A percentile compares a stretch with the other conserved stretches of the same genome.
phyloP scores from a whole-genome alignment of 2,113 vertebrate species.

The Symphodus melops region DNA sequence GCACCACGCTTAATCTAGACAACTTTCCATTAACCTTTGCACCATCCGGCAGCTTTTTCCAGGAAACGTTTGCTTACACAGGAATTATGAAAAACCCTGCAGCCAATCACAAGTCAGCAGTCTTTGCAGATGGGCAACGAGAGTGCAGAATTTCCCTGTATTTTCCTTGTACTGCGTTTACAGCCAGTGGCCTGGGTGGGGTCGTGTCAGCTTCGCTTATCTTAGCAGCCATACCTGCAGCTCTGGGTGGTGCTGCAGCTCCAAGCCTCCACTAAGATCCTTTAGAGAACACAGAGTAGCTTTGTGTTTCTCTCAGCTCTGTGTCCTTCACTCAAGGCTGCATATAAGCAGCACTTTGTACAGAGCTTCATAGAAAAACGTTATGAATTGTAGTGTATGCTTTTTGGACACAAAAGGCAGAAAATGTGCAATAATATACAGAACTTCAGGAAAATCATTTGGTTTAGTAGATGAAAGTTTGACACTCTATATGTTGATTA shows the following conservation, averaged over 20 bases:
- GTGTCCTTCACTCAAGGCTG: neutral
- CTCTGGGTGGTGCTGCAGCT: constrained; percentile 52
- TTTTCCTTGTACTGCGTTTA: constrained; percentile 43
- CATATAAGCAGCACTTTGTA: too few species aligned
- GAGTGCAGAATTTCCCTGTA: constrained; percentile 36
- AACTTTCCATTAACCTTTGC: constrained; percentile 40
- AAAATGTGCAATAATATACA: too few species aligned
- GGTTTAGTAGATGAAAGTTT: too few species aligned
- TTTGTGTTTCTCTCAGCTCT: constrained; percentile 12
- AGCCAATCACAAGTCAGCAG: constrained; percentile 27
- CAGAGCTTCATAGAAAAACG: too few species aligned
- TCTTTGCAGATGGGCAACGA: neutral
- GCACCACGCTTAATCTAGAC: constrained; percentile 32
- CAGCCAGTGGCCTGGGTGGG: constrained; percentile 52
- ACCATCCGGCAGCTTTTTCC: constrained; percentile 41
- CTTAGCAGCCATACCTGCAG: constrained; percentile 58
- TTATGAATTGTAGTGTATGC: too few species aligned
- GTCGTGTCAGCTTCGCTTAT: constrained; percentile 62
- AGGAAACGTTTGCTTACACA: constrained; percentile 53
- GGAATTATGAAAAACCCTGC: constrained; percentile 32
- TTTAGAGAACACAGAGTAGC: constrained; percentile 1
- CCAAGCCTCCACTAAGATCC: constrained; percentile 14
- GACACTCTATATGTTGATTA: too few species aligned
- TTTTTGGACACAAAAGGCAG: too few species aligned
- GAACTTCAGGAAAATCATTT: too few species aligned